Percentiles rank a stretch among this genome's conserved stretches.
These are phyloP conservation scores for Schizotus pectinicornis DNA, from an alignment of 2,888 invertebrate genomes.

Conservation along the genomic window DNA sequence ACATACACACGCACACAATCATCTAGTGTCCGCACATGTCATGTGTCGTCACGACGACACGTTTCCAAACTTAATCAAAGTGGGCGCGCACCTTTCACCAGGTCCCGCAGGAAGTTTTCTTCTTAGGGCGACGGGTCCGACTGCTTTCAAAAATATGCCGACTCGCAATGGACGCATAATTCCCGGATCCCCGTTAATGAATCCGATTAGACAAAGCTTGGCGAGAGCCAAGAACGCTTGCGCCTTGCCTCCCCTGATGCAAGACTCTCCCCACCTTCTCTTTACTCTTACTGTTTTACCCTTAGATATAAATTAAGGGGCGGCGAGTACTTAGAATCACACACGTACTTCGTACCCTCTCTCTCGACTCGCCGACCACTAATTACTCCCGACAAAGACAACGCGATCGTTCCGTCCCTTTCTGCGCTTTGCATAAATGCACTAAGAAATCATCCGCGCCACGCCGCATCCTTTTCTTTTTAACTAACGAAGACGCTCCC, in stretches of 20 bases:
- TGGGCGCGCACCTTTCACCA: conserved; percentile 47
- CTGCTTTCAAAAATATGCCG: conserved; percentile 62
- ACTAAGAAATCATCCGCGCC: conserved; percentile 51
- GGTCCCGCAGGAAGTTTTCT: conserved; percentile 49
- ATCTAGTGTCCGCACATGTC: conserved; percentile 16
- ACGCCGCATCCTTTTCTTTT: conserved; percentile 45
- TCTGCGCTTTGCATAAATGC: conserved; percentile 59
- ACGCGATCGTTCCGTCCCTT: conserved; percentile 39
- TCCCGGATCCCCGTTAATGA: conserved; percentile 65
- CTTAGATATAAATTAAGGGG: conserved; percentile 61
- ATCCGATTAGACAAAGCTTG: conserved; percentile 65
- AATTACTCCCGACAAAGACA: conserved; percentile 57
- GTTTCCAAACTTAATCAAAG: not conserved
- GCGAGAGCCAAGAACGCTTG: conserved; percentile 59
- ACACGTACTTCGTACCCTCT: conserved; percentile 53
- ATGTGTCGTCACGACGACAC: not conserved
- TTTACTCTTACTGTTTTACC: conserved; percentile 60
- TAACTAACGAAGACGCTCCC: conserved; percentile 52
- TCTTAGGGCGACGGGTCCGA: conserved; percentile 57
- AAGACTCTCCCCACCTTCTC: conserved; percentile 47
- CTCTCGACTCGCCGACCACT: conserved; percentile 57
- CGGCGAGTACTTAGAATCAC: conserved; percentile 60
- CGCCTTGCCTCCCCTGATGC: conserved; percentile 53
- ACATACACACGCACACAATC: conserved; percentile 32
- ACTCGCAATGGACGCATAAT: conserved; percentile 63